Evolutionary conservation across 2,888 invertebrate genomes (phyloP), one percentile per base, ranked within the genome.

Genomic region (Pimpla rufipes): DNA sequence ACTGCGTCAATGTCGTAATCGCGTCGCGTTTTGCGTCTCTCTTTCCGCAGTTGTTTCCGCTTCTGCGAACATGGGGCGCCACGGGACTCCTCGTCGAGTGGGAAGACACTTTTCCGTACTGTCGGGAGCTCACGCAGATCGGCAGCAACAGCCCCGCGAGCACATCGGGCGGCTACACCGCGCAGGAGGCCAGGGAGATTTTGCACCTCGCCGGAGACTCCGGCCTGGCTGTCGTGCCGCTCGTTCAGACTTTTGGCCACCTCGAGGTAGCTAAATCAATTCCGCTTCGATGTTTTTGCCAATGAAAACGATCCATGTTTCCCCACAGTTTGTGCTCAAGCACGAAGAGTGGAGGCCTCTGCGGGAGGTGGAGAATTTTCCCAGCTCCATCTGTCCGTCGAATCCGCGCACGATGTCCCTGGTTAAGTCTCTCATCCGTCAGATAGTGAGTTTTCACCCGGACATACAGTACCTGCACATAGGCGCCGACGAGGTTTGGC

Each of bases 31-130:
- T 47, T n/a, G n/a, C n/a, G n/a, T n/a, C n/a, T 11, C 6, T 6
- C n/a, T 47, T 50, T 55, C 92, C 93, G 62, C 88, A 95, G 95
- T 92, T 97, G 79, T 95, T 96, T 89, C 95, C 95, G 16, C 92
- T 95, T 62, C 91, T 96, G 85, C 93, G 94, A 88, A 93, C 95
- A 91, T 95, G 96, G 94, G 97, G 97, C 23, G 97, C 96, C 0
- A 98, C 97, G 0, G 98, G 98, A 0, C 92, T 98, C 21, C 94
- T 98, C 11, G 89, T 98, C 55, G 98, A 98, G 94, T 98, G 98
- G 97, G 98, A 98, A 91, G 98, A 98, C 90, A 97, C 97, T 84
- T 98, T 98, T 93, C 98, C 98, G 0, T 98, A 97, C 92, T 94
- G 94, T 6, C 95, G 95, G 64, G 95, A 95, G 11, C 93, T 97